These are phyloP conservation scores for Rhinogobius similis DNA, from an alignment of 2,113 vertebrate genomes.

Conservation along the genomic window DNA sequence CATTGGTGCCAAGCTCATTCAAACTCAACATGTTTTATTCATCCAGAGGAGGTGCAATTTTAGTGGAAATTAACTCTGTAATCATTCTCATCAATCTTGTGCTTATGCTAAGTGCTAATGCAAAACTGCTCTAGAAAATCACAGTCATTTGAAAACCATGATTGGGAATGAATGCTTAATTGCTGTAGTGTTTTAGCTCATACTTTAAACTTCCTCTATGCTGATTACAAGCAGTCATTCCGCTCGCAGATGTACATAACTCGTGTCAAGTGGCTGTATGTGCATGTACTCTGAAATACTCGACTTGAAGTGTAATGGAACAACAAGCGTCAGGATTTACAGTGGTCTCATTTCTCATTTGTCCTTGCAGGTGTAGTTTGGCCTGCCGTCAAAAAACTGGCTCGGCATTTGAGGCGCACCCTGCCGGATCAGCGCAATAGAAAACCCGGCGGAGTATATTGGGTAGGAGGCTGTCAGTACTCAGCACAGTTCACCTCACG, in stretches of 20 bases:
- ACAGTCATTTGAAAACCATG: slow-evolving; percentile 18
- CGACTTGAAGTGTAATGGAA: neutral
- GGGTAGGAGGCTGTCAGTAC: neutral
- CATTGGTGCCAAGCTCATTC: slow-evolving; percentile 37
- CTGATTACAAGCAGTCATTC: slow-evolving; percentile 34
- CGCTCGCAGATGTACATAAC: neutral
- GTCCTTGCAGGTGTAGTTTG: slow-evolving; percentile 33
- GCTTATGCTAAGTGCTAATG: slow-evolving; percentile 18
- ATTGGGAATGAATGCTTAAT: slow-evolving; percentile 41
- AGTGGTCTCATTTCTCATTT: slow-evolving; percentile 7
- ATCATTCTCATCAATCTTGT: slow-evolving; percentile 22
- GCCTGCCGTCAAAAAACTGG: slow-evolving; percentile 27
- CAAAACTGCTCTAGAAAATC: slow-evolving; percentile 21
- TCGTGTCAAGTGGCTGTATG: neutral
- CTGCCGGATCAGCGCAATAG: slow-evolving; percentile 74
- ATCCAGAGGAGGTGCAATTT: slow-evolving; percentile 23
- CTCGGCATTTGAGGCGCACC: slow-evolving; percentile 46
- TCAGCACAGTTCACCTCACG: slow-evolving; percentile 43
- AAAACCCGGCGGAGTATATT: slow-evolving; percentile 57
- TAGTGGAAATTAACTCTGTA: slow-evolving; percentile 29
- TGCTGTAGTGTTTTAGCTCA: slow-evolving; percentile 11
- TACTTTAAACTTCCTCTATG: slow-evolving; percentile 15
- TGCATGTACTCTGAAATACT: neutral
- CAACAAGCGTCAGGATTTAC: slow-evolving; percentile 5
- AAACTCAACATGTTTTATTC: slow-evolving; percentile 52